Evolutionary conservation across 1,140 invertebrate genomes (phyloP), one percentile per base, ranked within the genome.

Genomic region (Ostrea denselamellosa): DNA sequence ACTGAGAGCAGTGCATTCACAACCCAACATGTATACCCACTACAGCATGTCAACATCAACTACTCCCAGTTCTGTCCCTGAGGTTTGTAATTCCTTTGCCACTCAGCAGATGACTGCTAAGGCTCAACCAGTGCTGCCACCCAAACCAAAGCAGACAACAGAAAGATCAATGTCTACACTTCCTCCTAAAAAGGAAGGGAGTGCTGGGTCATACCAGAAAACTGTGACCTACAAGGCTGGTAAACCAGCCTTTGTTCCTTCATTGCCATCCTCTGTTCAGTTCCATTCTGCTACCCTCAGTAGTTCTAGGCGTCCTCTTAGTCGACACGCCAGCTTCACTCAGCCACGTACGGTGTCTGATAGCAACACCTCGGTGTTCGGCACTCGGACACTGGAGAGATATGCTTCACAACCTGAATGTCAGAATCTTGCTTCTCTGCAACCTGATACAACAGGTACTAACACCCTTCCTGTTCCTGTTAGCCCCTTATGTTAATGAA

Each of bases 361-460:
- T 8, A 14, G 83, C 28, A 14, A 28, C 83, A 85, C 0, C n/a
- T 85, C 83, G 12, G 83, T 85, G 54, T 62, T 52, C 54, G 56
- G 28, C 19, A 85, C 83, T 54, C 53, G 52, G 52, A 81, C 89
- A 25, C 71, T 91, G 84, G 91, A 91, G 85, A 85, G 91, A 87
- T 87, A 88, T 81, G 86, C 92, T 68, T 92, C 89, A 83, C 92
- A 91, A 83, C 91, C 90, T 54, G 90, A 91, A 90, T 91, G 90
- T 83, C 91, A 92, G 89, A 90, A 90, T 85, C 90, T 91, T 85
- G 88, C 89, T 90, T 86, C 89, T 56, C 83, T 83, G 88, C 89
- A 85, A 53, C 85, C 85, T 65, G 83, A 86, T 87, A 85, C 88
- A 89, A 90, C 89, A 92, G 91, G 91, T 92, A 92, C 88, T 85